A percentile compares a stretch with the other conserved stretches of the same genome.
These are phyloP conservation scores for Endotricha flammealis DNA, from an alignment of 2,888 invertebrate species.

Conservation along the genomic window DNA sequence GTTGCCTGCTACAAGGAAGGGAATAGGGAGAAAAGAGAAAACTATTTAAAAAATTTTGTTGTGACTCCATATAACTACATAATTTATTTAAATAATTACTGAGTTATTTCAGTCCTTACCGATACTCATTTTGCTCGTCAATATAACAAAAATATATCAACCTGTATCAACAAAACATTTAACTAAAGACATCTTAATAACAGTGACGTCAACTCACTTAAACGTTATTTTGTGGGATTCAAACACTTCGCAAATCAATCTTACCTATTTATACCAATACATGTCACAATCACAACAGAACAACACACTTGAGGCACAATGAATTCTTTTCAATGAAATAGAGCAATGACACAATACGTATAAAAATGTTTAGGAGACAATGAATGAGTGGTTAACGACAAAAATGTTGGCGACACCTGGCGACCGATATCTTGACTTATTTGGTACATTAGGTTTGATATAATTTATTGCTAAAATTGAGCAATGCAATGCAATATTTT, in stretches of 20 bases:
- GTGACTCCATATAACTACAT: too few species aligned
- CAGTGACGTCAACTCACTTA: conserved; percentile 11
- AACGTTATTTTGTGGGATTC: conserved; percentile 14
- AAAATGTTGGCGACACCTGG: conserved; percentile 4
- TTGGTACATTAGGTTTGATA: too few species aligned
- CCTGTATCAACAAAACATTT: too few species aligned
- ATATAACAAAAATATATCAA: too few species aligned
- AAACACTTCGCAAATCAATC: conserved; percentile 40
- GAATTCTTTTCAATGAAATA: conserved; percentile 15
- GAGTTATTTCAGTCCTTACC: too few species aligned
- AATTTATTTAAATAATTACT: too few species aligned
- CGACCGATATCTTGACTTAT: background rate
- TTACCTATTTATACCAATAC: conserved; percentile 33
- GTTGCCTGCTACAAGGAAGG: too few species aligned
- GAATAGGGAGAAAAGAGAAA: too few species aligned
- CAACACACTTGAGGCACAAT: conserved; percentile 24
- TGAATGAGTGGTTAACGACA: background rate
- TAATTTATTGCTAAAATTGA: too few species aligned
- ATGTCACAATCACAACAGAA: conserved; percentile 43
- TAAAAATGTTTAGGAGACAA: background rate
- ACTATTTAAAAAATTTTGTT: too few species aligned
- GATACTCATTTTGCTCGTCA: too few species aligned
- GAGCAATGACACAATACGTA: conserved; percentile 8
- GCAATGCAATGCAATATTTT: too few species aligned
- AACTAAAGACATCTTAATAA: background rate